Conservation (phyloP, 2,797 vertebrate species). For the Siniperca obscura region DNA sequence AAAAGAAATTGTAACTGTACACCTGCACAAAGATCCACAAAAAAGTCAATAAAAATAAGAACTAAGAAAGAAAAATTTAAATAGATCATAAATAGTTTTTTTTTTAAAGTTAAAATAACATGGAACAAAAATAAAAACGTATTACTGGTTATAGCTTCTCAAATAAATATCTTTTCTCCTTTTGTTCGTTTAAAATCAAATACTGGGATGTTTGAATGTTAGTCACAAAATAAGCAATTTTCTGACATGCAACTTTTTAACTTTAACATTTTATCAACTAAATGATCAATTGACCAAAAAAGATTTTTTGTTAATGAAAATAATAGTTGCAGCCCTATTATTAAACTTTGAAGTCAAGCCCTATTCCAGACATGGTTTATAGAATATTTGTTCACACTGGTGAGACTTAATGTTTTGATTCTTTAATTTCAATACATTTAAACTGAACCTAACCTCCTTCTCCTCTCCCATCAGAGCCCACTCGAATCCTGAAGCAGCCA, state of each 20-base stretch:
- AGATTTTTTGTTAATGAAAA: neutral
- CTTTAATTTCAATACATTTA: neutral
- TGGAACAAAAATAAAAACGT: neutral
- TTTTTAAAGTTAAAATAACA: neutral
- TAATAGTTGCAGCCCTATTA: neutral
- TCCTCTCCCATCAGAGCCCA: conserved; percentile 88
- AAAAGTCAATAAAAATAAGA: too few species aligned
- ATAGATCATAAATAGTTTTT: neutral
- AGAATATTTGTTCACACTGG: neutral
- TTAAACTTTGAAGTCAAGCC: neutral
- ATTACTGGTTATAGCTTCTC: neutral
- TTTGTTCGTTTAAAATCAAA: neutral
- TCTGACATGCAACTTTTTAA: neutral
- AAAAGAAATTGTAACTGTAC: neutral
- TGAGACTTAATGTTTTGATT: neutral
- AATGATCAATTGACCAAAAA: neutral
- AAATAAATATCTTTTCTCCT: neutral
- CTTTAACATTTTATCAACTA: neutral
- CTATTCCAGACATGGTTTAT: neutral
- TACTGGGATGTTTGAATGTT: neutral
- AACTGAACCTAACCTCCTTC: neutral
- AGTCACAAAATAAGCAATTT: neutral
- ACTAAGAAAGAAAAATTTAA: neutral
- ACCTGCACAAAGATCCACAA: neutral
- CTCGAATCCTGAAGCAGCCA: conserved; percentile 93